Evolutionary conservation across 1,140 invertebrate genomes (phyloP).

Genomic region (Chionoecetes opilio): DNA sequence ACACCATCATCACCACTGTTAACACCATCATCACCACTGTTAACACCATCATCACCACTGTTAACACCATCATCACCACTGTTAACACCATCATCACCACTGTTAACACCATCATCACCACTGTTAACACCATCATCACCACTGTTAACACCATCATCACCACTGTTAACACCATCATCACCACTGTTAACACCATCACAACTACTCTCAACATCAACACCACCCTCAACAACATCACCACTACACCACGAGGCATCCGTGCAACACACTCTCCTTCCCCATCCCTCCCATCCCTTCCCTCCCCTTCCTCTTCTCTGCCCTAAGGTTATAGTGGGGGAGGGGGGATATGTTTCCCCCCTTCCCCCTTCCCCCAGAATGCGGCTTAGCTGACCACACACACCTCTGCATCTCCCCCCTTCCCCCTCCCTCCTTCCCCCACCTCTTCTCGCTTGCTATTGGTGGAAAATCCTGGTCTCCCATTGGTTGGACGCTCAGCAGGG

Average conservation of each 20-base stretch:
- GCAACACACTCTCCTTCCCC: background rate
- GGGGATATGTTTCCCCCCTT: background rate
- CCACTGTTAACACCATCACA: background rate
- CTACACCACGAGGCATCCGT: conserved; percentile 13
- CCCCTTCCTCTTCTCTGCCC: background rate
- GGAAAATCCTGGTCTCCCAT: background rate
- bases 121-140: background rate
- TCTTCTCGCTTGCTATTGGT: background rate
- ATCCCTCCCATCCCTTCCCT: background rate
- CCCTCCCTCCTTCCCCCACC: background rate
- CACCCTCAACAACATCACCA: background rate
- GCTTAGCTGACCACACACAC: conserved; percentile 25
- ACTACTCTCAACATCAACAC: background rate
- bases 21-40: background rate
- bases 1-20: background rate
- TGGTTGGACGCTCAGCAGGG: background rate
- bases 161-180: background rate
- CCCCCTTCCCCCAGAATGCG: background rate
- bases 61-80: background rate
- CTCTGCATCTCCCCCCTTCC: background rate
- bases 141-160: background rate
- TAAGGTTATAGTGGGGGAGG: background rate
- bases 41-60: background rate
- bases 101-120: background rate
- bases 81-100: background rate